A percentile compares a stretch with the other conserved stretches of the same genome.
phyloP scores from a whole-genome alignment of 2,888 invertebrate species.

The Rhagium mordax region DNA sequence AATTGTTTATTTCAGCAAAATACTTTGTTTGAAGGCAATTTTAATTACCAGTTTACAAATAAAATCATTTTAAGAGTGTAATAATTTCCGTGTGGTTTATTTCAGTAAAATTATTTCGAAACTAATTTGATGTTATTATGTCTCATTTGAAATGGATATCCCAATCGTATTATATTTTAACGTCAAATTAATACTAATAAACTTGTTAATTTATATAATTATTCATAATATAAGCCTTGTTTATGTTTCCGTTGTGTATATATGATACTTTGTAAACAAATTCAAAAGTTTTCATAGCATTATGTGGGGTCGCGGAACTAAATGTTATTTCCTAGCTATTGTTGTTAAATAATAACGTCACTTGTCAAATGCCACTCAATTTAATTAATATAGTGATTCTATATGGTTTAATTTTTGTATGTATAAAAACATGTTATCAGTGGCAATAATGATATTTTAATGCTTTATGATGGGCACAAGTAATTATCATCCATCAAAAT shows the following conservation, averaged over 20 bases:
- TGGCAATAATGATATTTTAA: conserved; percentile 1
- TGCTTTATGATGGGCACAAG: neutral
- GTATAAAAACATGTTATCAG: conserved; percentile 6
- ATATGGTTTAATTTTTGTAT: conserved; percentile 7
- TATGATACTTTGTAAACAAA: conserved; percentile 31
- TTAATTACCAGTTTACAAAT: neutral
- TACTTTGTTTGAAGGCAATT: neutral
- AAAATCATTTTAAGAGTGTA: conserved; percentile 13
- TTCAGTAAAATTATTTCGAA: conserved; percentile 18
- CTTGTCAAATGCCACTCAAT: conserved; percentile 30
- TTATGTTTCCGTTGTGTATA: conserved; percentile 25
- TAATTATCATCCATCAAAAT: conserved; percentile 5
- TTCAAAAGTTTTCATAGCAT: conserved; percentile 23
- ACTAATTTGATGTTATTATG: conserved; percentile 26
- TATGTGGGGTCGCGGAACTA: conserved; percentile 29
- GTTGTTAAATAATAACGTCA: conserved; percentile 28
- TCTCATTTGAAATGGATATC: conserved; percentile 28
- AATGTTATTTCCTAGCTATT: conserved; percentile 30
- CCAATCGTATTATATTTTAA: conserved; percentile 31
- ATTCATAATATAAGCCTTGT: conserved; percentile 33
- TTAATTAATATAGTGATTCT: conserved; percentile 19
- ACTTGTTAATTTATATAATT: conserved; percentile 32
- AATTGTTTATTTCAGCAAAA: no score
- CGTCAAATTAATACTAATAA: conserved; percentile 34
- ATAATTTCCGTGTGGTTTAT: conserved; percentile 19